Base-by-base conservation (phyloP, 2,113 vertebrate species). In the Oenanthe melanoleuca region DNA sequence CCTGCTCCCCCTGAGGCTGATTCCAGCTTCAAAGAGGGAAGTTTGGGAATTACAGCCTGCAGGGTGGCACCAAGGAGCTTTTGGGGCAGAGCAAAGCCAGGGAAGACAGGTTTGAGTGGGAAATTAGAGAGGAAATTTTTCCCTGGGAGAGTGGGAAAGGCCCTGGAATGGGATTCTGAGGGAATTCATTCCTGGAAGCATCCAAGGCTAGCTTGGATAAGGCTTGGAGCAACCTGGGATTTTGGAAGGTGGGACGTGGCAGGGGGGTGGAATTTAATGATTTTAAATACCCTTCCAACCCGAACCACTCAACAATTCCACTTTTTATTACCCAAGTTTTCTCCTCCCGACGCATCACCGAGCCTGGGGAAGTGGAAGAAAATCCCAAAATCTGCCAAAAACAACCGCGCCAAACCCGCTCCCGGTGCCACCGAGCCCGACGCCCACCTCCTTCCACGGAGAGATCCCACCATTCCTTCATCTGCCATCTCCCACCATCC, bases 401-500 rank as follows among this genome's bases (percentile, higher is more conserved):
- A 6, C 42, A 18, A 26, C 47, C 11, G 5, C 8, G 11, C 80
- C 80, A 22, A 72, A 37, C 47, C 56, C 31, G 1, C 45, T 28
- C 65, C 21, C 22, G 22, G 26, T 20, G 16, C 52, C 10, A 4
- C 66, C 38, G 6, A 60, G 8, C 40, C 40, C 12, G 8, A 37
- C 56, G 57, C 93, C 92, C 92, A 95, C 92, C 95, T 96, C 61
- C 83, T 74, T 82, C 71, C 95, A 29, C 0, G 37, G 34, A 88
- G 91, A 45, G 50, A 65, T 74, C 89, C 83, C 17, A n/a, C 24
- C 61, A 9, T 44, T 59, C 70, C 56, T 25, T 87, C 86, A 55
- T 23, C 45, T 25, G 45, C 89, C 92, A 92, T 90, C 86, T 90
- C 82, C 6, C 65, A 69, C 60, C 93, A 92, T 87, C 86, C 89